Base-by-base conservation (phyloP, 2,113 vertebrate genomes). In the Caracal caracal region DNA sequence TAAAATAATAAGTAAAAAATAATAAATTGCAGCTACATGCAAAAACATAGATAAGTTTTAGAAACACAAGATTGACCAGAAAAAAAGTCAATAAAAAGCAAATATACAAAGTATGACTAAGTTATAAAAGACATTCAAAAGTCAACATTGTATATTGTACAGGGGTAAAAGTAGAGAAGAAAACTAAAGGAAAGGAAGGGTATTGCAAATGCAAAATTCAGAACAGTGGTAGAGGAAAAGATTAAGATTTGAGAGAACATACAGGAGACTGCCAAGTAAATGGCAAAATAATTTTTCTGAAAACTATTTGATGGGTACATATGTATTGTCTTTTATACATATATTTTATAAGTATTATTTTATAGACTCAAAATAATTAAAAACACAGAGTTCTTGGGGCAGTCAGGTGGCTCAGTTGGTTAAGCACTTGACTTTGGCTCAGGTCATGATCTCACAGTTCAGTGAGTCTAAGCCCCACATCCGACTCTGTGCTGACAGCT, bases 301-400 rank as follows among this genome's bases (percentile, higher is more conserved):
- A 95, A 92, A 78, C 5, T 30, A 35, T 89, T 20, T 80, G 24
- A 75, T 61, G 19, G 3, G 24, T 68, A 35, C 15, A 61, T 4
- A 63, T 5, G 2, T 28, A n/a, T 26, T 84, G 3, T 53, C 12
- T 88, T 68, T 61, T 40, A 43, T 53, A 78, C 7, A 83, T n/a
- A 13, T 66, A 83, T 78, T 90, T 96, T 68, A 91, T 43, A 22
- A 78, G 35, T 93, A 82, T 73, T 95, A 83, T 20, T 79, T 93
- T 79, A 71, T 56, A 68, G 33, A 79, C 5, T 51, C 47, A 61
- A 92, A 49, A 35, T 61, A 81, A 81, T 81, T 89, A 63, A 76
- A 94, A 49, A 35, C 17, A 10, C 6, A 35, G 16, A 66, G 4
- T 53, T 83, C 3, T 78, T 43, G 51, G 56, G 56, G 56, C 56